phyloP scores from a whole-genome alignment of 2,113 vertebrate genomes.

The Tetrax tetrax region DNA sequence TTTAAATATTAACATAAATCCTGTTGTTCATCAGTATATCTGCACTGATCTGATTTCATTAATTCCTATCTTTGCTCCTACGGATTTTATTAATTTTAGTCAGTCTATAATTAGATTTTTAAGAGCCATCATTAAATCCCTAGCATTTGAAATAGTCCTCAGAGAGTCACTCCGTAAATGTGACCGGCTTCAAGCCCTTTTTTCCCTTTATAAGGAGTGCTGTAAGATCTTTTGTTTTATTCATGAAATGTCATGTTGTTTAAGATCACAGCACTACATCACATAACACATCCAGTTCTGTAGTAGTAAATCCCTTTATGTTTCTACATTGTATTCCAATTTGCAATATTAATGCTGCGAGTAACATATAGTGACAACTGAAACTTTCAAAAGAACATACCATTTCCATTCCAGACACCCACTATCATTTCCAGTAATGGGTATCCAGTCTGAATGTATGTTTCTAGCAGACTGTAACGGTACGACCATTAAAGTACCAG shows the following conservation, averaged over 20 bases:
- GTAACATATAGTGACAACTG: constrained; percentile 29
- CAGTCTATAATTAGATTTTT: constrained; percentile 2
- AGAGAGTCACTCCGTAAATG: not conserved
- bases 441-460: not conserved
- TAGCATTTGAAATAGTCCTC: not conserved
- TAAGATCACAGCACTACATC: constrained; percentile 42
- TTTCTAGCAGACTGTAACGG: constrained; percentile 5
- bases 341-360: constrained; percentile 33
- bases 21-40: not conserved
- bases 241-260: constrained; percentile 21
- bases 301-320: constrained; percentile 50
- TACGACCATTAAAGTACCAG: not conserved
- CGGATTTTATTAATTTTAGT: constrained; percentile 11
- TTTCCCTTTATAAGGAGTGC: not conserved
- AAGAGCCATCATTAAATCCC: constrained; percentile 21
- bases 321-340: constrained; percentile 29
- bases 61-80: not conserved
- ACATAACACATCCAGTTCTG: constrained; percentile 33
- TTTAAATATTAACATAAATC: constrained; percentile 9
- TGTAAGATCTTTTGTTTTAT: constrained; percentile 48
- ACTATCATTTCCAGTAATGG: constrained; percentile 46
- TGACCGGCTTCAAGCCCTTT: not conserved
- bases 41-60: constrained; percentile 5
- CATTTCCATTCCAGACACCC: constrained; percentile 55
- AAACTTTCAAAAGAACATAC: constrained; percentile 42